These are phyloP conservation scores for Scytalopus superciliaris DNA, from an alignment of 2,113 vertebrate species.

Conservation along the genomic window DNA sequence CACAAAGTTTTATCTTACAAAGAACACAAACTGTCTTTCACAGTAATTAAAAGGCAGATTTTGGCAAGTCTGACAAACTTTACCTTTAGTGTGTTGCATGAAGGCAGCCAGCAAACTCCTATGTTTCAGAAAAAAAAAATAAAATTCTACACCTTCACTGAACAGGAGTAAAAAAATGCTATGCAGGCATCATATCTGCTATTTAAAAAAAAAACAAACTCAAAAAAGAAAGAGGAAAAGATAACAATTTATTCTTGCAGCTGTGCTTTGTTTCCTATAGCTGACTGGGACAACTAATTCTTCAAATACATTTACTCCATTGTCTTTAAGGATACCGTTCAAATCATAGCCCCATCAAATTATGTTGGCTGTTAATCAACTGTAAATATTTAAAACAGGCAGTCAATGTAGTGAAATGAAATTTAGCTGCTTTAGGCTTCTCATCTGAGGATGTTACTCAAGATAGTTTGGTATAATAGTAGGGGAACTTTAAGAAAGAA, in stretches of 20 bases:
- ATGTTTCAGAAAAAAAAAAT: neutral
- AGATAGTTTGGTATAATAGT: neutral
- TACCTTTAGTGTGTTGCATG: neutral
- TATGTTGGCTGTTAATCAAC: neutral
- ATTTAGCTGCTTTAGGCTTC: neutral
- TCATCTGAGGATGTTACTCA: neutral
- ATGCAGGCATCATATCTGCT: neutral
- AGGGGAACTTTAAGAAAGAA: neutral
- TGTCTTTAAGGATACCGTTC: neutral
- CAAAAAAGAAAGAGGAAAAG: neutral
- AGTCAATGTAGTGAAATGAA: neutral
- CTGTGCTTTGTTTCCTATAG: neutral
- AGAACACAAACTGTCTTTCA: neutral
- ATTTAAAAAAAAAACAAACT: no score
- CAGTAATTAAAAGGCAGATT: neutral
- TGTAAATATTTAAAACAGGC: neutral
- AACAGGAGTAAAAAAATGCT: neutral
- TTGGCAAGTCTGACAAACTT: neutral
- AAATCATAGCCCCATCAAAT: neutral
- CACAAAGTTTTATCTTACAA: neutral
- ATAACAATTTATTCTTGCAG: neutral
- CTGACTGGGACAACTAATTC: neutral
- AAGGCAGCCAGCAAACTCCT: neutral
- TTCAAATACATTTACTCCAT: neutral
- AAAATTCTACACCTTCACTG: neutral